Base-by-base conservation (phyloP, 2,797 vertebrate genomes). In the Rhynchotus rufescens region DNA sequence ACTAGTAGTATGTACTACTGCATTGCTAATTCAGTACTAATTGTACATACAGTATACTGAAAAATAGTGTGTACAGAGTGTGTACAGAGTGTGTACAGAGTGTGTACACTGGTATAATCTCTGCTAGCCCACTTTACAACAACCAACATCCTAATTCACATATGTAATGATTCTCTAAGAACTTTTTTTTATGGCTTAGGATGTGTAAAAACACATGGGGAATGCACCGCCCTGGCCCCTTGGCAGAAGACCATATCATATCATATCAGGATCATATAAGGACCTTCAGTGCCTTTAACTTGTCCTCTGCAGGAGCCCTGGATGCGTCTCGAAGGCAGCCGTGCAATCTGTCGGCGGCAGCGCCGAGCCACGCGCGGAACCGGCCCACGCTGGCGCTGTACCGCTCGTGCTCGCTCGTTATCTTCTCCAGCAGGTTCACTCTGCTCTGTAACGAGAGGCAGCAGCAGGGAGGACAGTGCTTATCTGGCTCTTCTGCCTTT, bases 341-440 rank as follows among this genome's bases (percentile, higher is more conserved):
- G 12, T 97, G 98, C 26, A 99, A 96, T 93, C 98, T 98, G 90
- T 98, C 98, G 28, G 97, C 98, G 94, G 98, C 98, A 5, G 94
- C 95, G 56, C 97, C 96, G 94, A 99, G 97, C 99, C 99, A 99
- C 5, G 83, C 96, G 81, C 98, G 98, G 96, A 99, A 99, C 92
- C 97, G 97, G 21, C 98, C 96, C 88, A 98, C 73, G 0, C 84
- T 88, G 26, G 90, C 20, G 40, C 97, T 97, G 96, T 98, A 98
- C 13, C 44, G 94, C 95, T 98, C 97, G 3, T 99, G 99, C 64
- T 99, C 98, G 82, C 96, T 97, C 19, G 98, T 97, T 57, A 99
- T 97, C 90, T 96, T 98, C 93, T 98, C 97, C 85, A 99, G 98
- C 93, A 98, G 88, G 26, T 88, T 61, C 90, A 99, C 98, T 67